A percentile compares a stretch with the other conserved stretches of the same genome.
These are phyloP conservation scores for Ornithoptera alexandrae DNA, from an alignment of 2,888 invertebrate species.

Conservation along the genomic window DNA sequence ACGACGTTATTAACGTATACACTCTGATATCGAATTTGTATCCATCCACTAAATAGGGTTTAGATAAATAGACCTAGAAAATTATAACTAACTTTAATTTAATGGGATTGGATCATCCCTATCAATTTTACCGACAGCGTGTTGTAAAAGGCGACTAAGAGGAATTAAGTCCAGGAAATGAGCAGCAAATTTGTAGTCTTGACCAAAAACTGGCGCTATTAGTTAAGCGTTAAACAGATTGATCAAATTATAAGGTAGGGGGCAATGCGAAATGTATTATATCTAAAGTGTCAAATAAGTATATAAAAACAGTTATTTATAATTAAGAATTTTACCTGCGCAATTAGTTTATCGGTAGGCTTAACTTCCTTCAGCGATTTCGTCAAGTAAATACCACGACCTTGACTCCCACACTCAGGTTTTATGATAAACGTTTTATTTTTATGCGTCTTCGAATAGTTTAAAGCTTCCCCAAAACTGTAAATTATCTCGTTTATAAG, in stretches of 20 bases:
- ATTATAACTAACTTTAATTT: neutral
- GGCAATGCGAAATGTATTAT: too few species aligned
- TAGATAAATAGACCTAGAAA: slow-evolving; percentile 70
- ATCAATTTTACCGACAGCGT: neutral
- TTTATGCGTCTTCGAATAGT: slow-evolving; percentile 84
- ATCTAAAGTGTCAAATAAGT: too few species aligned
- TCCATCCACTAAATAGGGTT: slow-evolving; percentile 93
- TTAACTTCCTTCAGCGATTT: slow-evolving; percentile 89
- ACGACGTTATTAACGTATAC: slow-evolving; percentile 93
- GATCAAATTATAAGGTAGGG: too few species aligned
- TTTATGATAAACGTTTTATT: slow-evolving; percentile 92
- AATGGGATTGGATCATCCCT: neutral
- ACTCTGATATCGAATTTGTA: slow-evolving; percentile 95
- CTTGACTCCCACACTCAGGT: slow-evolving; percentile 95
- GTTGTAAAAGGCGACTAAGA: too few species aligned
- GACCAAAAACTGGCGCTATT: too few species aligned
- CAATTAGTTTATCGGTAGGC: slow-evolving; percentile 90
- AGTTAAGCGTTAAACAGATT: too few species aligned
- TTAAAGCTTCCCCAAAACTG: slow-evolving; percentile 86
- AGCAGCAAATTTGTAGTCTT: too few species aligned
- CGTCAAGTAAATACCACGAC: slow-evolving; percentile 92
- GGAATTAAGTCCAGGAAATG: too few species aligned
- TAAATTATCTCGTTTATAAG: slow-evolving; percentile 1
- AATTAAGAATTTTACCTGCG: slow-evolving; percentile 81
- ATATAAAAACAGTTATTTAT: neutral